Percentiles rank a stretch among this genome's conserved stretches.
These are phyloP conservation scores for Drosophila paranaensis DNA, from an alignment of 2,888 invertebrate genomes.

Conservation along the genomic window DNA sequence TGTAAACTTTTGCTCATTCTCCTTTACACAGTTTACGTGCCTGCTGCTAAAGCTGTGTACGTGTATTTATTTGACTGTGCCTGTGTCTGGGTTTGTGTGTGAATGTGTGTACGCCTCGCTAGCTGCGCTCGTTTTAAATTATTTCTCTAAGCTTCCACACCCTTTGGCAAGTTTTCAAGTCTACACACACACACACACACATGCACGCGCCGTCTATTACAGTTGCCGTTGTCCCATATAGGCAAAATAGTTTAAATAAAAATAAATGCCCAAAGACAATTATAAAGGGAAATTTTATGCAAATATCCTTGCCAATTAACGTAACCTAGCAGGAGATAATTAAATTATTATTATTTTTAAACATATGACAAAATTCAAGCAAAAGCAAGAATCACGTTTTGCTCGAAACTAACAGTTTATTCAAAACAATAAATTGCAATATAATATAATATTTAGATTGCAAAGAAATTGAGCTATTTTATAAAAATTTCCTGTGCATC, in stretches of 20 bases:
- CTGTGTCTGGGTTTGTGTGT: constrained; percentile 1
- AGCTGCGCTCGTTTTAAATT: constrained; percentile 30
- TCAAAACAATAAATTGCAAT: not conserved
- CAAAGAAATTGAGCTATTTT: not conserved
- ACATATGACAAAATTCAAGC: not conserved
- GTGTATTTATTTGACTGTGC: constrained; percentile 3
- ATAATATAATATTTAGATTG: not conserved
- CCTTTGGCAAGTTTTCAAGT: constrained; percentile 69
- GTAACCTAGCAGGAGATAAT: too few relatives aligned
- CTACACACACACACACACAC: constrained; percentile 14
- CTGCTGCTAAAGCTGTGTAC: constrained; percentile 29
- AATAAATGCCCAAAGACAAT: constrained; percentile 8
- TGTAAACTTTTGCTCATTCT: constrained; percentile 57
- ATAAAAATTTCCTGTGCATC: not conserved
- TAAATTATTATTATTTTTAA: too few relatives aligned
- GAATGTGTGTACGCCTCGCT: constrained; percentile 5
- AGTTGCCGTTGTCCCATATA: constrained; percentile 23
- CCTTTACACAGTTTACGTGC: constrained; percentile 58
- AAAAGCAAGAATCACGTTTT: not conserved
- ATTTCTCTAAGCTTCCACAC: constrained; percentile 62
- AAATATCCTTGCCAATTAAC: not conserved
- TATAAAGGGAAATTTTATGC: not conserved
- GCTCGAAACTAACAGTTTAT: not conserved
- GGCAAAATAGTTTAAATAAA: constrained; percentile 12
- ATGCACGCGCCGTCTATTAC: not conserved